Percentiles rank a stretch among this genome's conserved stretches.
phyloP scores from a whole-genome alignment of 1,140 invertebrate genomes.

The Drepana arcuata region DNA sequence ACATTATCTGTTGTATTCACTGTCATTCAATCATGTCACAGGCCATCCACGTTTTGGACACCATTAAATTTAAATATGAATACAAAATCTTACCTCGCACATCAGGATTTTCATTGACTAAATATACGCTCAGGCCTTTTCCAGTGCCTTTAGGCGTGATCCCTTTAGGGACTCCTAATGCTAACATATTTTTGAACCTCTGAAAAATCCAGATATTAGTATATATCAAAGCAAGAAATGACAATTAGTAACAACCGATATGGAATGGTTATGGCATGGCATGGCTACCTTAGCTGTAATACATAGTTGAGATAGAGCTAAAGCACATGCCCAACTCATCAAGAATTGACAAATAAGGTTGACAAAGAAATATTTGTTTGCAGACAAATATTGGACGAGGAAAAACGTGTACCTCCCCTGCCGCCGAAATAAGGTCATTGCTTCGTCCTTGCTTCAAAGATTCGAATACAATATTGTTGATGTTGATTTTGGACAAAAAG shows the following conservation, averaged over 20 bases:
- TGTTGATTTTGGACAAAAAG: conserved; percentile 74
- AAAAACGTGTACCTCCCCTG: conserved; percentile 33
- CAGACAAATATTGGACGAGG: too few species aligned
- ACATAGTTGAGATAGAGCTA: background rate
- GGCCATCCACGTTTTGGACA: background rate
- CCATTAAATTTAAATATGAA: conserved; percentile 1
- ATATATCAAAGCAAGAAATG: too few species aligned
- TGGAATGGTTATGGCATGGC: too few species aligned
- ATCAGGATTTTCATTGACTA: conserved; percentile 39
- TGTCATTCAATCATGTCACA: too few species aligned
- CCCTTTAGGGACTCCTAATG: conserved; percentile 25
- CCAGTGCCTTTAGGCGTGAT: conserved; percentile 31
- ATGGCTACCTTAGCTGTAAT: too few species aligned
- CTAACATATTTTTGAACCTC: conserved; percentile 35
- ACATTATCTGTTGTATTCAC: too few species aligned
- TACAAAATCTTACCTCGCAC: conserved; percentile 24
- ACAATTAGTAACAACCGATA: too few species aligned
- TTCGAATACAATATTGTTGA: conserved; percentile 69
- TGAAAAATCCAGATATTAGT: conserved; percentile 22
- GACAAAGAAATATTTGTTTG: background rate
- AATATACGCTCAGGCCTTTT: conserved; percentile 32
- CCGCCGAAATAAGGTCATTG: conserved; percentile 57
- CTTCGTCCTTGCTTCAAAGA: conserved; percentile 47
- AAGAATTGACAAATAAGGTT: background rate
- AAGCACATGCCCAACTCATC: background rate